phyloP scores from a whole-genome alignment of 2,888 invertebrate genomes.

The Archaeoteleia sp. region DNA sequence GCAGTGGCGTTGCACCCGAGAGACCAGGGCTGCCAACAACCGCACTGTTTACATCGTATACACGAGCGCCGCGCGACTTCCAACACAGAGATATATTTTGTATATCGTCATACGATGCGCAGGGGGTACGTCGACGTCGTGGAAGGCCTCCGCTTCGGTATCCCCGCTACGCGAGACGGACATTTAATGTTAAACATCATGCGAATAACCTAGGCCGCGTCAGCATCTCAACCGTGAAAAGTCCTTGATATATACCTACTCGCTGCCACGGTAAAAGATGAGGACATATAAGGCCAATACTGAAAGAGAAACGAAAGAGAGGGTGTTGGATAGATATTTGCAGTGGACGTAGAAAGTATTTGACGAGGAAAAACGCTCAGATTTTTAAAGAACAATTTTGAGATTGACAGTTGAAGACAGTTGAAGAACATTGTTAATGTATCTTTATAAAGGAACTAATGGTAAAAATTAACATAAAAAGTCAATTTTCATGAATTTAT shows the following conservation, averaged over 20 bases:
- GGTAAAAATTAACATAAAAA: too few relatives aligned
- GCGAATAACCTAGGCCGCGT: constrained; percentile 66
- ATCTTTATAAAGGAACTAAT: too few relatives aligned
- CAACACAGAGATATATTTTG: constrained; percentile 20
- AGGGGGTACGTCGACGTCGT: constrained; percentile 34
- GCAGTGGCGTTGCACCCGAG: constrained; percentile 73
- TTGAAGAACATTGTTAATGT: too few relatives aligned
- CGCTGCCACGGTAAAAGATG: constrained; percentile 17
- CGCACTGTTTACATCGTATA: constrained; percentile 69
- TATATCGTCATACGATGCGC: constrained; percentile 35
- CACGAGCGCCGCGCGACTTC: constrained; percentile 40
- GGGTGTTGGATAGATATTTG: too few relatives aligned
- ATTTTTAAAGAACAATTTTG: too few relatives aligned
- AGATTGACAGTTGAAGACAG: too few relatives aligned
- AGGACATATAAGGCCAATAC: constrained; percentile 15
- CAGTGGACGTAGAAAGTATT: too few relatives aligned
- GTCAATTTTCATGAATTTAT: too few relatives aligned
- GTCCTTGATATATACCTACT: constrained; percentile 61
- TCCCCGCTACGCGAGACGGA: constrained; percentile 17
- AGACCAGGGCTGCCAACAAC: constrained; percentile 69
- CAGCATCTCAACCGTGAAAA: constrained; percentile 67
- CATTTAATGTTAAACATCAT: constrained; percentile 56
- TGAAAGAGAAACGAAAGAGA: not conserved
- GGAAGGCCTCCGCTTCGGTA: constrained; percentile 11
- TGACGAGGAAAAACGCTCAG: too few relatives aligned